A percentile compares a stretch with the other conserved stretches of the same genome.
Evolutionary conservation across 1,140 invertebrate genomes (phyloP).

Genomic region (Tetragonula clypearis): DNA sequence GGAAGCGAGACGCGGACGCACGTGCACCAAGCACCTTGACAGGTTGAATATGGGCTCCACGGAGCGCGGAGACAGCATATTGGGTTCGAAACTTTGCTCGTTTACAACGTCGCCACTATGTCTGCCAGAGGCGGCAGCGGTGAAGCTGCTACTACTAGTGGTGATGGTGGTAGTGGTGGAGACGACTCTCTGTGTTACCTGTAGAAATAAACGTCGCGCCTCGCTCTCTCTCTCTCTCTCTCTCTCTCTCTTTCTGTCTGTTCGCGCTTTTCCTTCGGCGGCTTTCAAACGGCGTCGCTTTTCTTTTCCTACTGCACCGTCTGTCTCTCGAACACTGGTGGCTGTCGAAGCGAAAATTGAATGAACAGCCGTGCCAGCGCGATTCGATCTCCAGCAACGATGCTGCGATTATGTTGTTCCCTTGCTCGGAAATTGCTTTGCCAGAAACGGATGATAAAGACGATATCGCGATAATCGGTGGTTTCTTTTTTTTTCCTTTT

Average conservation of each 20-base stretch:
- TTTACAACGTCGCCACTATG: slow-evolving; percentile 67
- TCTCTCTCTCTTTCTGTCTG: background rate
- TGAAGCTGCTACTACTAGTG: background rate
- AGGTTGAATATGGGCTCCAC: slow-evolving; percentile 70
- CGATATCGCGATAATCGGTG: no score
- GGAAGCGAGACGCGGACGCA: slow-evolving; percentile 61
- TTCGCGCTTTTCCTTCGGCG: slow-evolving; percentile 5
- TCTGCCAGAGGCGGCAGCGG: slow-evolving; percentile 45
- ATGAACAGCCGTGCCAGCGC: background rate
- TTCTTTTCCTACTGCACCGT: background rate
- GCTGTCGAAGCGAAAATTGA: slow-evolving; percentile 15
- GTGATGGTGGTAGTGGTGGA: background rate
- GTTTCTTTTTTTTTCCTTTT: no score
- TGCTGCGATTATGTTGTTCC: background rate
- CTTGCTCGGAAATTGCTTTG: background rate
- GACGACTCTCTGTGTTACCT: slow-evolving; percentile 27
- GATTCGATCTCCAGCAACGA: background rate
- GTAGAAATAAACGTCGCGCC: slow-evolving; percentile 27
- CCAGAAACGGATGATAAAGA: no score
- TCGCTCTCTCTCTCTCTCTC: background rate
- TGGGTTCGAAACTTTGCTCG: slow-evolving; percentile 74
- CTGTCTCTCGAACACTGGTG: background rate
- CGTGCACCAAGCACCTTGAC: slow-evolving; percentile 68
- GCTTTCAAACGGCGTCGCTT: background rate
- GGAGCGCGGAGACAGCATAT: slow-evolving; percentile 67